Conservation (phyloP, 1,140 invertebrate species). For the Solenopsis invicta region DNA sequence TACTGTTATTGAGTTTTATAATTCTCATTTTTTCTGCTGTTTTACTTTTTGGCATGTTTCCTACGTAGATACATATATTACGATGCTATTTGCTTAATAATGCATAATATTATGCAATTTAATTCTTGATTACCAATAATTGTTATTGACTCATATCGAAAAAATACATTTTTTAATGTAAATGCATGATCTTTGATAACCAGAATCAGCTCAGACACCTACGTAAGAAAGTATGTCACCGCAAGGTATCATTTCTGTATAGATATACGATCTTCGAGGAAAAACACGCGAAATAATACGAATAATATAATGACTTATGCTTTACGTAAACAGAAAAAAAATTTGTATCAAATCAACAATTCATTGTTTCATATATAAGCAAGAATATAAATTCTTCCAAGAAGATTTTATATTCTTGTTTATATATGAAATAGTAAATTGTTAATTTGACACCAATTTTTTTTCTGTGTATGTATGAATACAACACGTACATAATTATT, state of each 20-base stretch:
- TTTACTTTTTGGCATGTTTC: background rate
- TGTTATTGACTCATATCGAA: background rate
- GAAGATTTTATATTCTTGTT: too few species aligned
- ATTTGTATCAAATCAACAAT: too few species aligned
- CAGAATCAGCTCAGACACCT: background rate
- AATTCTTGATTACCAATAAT: background rate
- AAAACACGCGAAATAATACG: too few species aligned
- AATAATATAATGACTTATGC: too few species aligned
- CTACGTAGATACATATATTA: background rate
- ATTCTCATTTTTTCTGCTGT: background rate
- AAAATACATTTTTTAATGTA: background rate
- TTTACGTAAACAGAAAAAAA: too few species aligned
- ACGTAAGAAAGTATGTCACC: background rate
- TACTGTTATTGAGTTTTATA: background rate
- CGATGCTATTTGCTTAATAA: background rate
- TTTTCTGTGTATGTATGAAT: too few species aligned
- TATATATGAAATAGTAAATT: too few species aligned
- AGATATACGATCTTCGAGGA: too few species aligned
- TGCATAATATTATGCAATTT: background rate
- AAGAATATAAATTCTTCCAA: too few species aligned
- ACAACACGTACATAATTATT: too few species aligned
- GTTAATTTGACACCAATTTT: too few species aligned
- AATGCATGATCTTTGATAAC: background rate
- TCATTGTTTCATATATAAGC: too few species aligned
- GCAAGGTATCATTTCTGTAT: background rate